phyloP scores from a whole-genome alignment of 2,113 vertebrate species.

The Tichodroma muraria region DNA sequence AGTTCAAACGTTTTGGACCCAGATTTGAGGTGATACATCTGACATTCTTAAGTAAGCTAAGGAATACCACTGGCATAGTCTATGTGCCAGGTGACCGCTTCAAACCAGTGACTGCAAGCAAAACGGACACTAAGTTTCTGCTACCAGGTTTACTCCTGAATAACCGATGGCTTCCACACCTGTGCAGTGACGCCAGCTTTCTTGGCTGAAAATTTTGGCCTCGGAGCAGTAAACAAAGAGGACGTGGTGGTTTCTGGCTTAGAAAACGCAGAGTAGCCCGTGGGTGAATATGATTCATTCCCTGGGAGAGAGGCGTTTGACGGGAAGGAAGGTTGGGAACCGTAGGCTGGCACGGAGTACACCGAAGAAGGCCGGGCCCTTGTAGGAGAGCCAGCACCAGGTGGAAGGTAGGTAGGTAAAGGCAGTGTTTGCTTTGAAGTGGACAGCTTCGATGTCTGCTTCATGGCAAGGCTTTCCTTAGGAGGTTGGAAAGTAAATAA shows the following conservation, averaged over 20 bases:
- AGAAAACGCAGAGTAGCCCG: slow-evolving; percentile 70
- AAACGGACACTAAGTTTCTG: slow-evolving; percentile 58
- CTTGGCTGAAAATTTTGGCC: slow-evolving; percentile 95
- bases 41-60: slow-evolving; percentile 48
- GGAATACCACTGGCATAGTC: slow-evolving; percentile 31
- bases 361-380: slow-evolving; percentile 58
- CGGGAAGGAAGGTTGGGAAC: slow-evolving; percentile 75
- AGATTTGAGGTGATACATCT: slow-evolving; percentile 60
- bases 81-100: slow-evolving; percentile 47
- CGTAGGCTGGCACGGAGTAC: slow-evolving; percentile 74
- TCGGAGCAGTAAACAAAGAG: slow-evolving; percentile 75
- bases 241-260: slow-evolving; percentile 74
- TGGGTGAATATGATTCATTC: slow-evolving; percentile 65
- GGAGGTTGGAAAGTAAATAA: slow-evolving; percentile 91
- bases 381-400: slow-evolving; percentile 51
- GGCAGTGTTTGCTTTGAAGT: slow-evolving; percentile 67
- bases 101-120: slow-evolving; percentile 64
- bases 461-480: slow-evolving; percentile 69
- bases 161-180: slow-evolving; percentile 91
- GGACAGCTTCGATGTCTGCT: slow-evolving; percentile 63
- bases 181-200: slow-evolving; percentile 84
- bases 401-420: slow-evolving; percentile 35
- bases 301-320: slow-evolving; percentile 60
- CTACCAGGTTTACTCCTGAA: slow-evolving; percentile 74
- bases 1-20: slow-evolving; percentile 69